These are phyloP conservation scores for Eupsilia transversa DNA, from an alignment of 2,888 invertebrate genomes.

Conservation along the genomic window DNA sequence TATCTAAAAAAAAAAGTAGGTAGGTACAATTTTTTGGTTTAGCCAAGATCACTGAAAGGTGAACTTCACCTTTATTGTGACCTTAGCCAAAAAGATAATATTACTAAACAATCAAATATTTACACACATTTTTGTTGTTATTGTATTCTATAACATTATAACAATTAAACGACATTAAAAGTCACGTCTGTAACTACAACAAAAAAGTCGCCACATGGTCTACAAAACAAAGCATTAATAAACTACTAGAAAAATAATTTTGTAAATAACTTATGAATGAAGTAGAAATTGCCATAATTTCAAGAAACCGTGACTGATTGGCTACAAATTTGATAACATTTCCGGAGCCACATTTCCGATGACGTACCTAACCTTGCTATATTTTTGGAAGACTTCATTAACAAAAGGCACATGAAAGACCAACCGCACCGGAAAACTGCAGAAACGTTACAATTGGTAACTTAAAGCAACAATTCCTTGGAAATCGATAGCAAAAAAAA, in stretches of 20 bases:
- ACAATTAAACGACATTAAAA: conserved; percentile 2
- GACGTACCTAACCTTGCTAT: conserved; percentile 46
- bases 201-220: conserved; percentile 49
- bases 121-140: not conserved
- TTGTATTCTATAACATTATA: not conserved
- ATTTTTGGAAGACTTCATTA: conserved; percentile 67
- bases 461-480: conserved; percentile 77
- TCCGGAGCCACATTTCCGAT: conserved; percentile 63
- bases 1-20: not conserved
- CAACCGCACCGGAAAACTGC: conserved; percentile 74
- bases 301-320: conserved; percentile 55
- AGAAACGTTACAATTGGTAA: conserved; percentile 74
- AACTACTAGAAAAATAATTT: conserved; percentile 34
- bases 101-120: not conserved
- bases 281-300: conserved; percentile 42
- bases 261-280: conserved; percentile 43
- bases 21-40: not conserved
- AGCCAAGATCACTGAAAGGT: not conserved
- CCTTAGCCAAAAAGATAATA: not conserved
- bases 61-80: not conserved
- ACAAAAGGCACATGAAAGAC: conserved; percentile 70
- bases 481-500: conserved; percentile 80
- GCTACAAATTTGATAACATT: conserved; percentile 57
- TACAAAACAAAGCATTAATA: conserved; percentile 34
- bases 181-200: not conserved